A percentile compares a stretch with the other conserved stretches of the same genome.
phyloP scores from a whole-genome alignment of 2,797 vertebrate genomes.

The Alosa sapidissima region DNA sequence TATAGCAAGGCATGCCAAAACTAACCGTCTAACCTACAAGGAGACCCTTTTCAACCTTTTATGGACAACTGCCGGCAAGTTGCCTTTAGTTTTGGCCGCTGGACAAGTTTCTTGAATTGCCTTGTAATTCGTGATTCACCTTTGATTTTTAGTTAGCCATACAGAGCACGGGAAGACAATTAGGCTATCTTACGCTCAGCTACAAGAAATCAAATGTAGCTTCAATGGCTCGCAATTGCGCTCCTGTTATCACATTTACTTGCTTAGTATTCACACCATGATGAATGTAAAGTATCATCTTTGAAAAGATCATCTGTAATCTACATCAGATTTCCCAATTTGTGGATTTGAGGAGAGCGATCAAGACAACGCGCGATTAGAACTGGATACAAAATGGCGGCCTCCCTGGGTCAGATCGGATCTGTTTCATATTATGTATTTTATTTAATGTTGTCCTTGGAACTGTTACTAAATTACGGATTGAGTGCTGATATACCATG shows the following conservation, averaged over 20 bases:
- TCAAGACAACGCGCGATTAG: constrained; percentile 68
- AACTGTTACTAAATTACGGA: constrained; percentile 57
- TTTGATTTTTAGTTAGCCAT: constrained; percentile 57
- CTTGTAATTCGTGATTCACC: constrained; percentile 54
- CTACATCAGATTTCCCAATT: constrained; percentile 55
- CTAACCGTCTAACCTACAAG: constrained; percentile 28
- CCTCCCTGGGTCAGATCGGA: constrained; percentile 72
- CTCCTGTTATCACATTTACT: background rate
- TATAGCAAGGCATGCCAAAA: constrained; percentile 41
- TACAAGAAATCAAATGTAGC: constrained; percentile 23
- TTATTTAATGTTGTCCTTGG: constrained; percentile 68
- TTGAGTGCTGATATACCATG: constrained; percentile 64
- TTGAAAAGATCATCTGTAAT: constrained; percentile 32
- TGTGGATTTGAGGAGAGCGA: constrained; percentile 59
- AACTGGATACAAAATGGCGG: constrained; percentile 86
- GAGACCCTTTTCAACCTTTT: constrained; percentile 47
- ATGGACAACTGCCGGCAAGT: constrained; percentile 45
- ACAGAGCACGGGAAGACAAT: constrained; percentile 57
- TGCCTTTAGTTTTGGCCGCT: constrained; percentile 35
- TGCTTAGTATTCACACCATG: constrained; percentile 24
- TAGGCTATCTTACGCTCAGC: constrained; percentile 13
- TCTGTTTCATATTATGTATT: constrained; percentile 63
- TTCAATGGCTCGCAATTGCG: background rate
- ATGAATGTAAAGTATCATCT: constrained; percentile 31
- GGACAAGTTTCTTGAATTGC: constrained; percentile 35